Percentiles rank a stretch among this genome's conserved stretches.
Conservation (phyloP, 2,113 vertebrate species). For the western clawed frog (Xenopus tropicalis) region UCB_Xtro_10.0 CM004443.2:32353001-32353500, state of each 20-base stretch:
- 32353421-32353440: too few relatives aligned
- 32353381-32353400: conserved; percentile 13
- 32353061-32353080: conserved; percentile 42
- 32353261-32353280: conserved; percentile 44
- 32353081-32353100: conserved; percentile 40
- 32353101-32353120: conserved; percentile 41
- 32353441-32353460: too few relatives aligned
- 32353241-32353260: conserved; percentile 40
- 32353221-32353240: conserved; percentile 44
- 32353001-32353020: conserved; percentile 31
- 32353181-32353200: conserved; percentile 41
- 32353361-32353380: conserved; percentile 21
- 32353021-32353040: conserved; percentile 37
- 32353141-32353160: conserved; percentile 43
- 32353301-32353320: conserved; percentile 41
- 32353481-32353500: too few relatives aligned
- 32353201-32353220: conserved; percentile 45
- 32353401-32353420: conserved; percentile 1
- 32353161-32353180: conserved; percentile 41
- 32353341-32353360: conserved; percentile 37
- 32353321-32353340: conserved; percentile 24
- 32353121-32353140: conserved; percentile 42
- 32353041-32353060: conserved; percentile 30
- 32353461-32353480: too few relatives aligned
- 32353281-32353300: conserved; percentile 41